These are phyloP conservation scores for Rhodeus uyekii DNA, from an alignment of 2,797 vertebrate species.

Conservation along the genomic window DNA sequence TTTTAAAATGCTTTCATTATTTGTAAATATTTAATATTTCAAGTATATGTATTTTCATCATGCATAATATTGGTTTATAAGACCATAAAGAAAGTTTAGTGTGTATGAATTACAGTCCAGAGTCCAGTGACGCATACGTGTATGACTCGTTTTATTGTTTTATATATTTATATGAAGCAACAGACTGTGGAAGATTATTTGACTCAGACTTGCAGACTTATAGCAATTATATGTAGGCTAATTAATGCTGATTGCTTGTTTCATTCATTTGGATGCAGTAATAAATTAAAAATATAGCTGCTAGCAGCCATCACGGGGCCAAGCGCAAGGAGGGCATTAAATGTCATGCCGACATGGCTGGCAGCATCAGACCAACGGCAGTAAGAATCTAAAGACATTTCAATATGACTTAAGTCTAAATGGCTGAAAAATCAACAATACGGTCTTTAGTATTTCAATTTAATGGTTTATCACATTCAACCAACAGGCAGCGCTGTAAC, in stretches of 20 bases:
- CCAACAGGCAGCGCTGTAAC: too few relatives aligned
- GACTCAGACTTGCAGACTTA: not conserved
- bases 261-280: not conserved
- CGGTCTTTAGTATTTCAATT: too few relatives aligned
- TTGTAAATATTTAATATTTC: not conserved
- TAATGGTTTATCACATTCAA: too few relatives aligned
- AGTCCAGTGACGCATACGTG: not conserved
- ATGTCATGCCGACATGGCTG: too few relatives aligned
- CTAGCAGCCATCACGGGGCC: too few relatives aligned
- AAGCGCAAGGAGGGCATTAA: too few relatives aligned
- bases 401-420: too few relatives aligned
- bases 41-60: not conserved
- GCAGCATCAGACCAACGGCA: too few relatives aligned
- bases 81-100: not conserved
- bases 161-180: not conserved
- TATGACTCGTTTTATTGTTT: not conserved
- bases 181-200: not conserved
- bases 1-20: not conserved
- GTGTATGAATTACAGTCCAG: not conserved
- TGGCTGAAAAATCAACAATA: too few relatives aligned
- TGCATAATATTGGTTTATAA: too few relatives aligned
- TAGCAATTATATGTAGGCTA: not conserved
- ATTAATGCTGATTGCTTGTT: constrained; percentile 2
- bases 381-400: too few relatives aligned
- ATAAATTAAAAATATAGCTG: too few relatives aligned